A percentile compares a stretch with the other conserved stretches of the same genome.
These are phyloP conservation scores for Mormyrus proboscirostris DNA, from an alignment of 2,797 vertebrate genomes.

Conservation along the genomic window DNA sequence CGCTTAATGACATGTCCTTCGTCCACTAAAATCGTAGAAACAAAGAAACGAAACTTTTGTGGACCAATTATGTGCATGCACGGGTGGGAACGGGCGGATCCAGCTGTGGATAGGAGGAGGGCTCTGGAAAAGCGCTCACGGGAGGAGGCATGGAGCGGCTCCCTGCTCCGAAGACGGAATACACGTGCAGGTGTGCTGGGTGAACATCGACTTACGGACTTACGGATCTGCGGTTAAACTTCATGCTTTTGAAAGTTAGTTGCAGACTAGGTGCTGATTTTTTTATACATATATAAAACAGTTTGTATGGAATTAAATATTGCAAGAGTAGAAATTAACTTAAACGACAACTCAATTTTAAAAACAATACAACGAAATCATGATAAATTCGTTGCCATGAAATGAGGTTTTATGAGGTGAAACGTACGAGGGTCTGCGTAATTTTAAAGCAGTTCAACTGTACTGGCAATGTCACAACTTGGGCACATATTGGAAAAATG, in stretches of 20 bases:
- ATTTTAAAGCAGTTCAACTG: not conserved
- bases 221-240: not conserved
- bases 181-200: not conserved
- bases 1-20: constrained; percentile 45
- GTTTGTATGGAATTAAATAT: not conserved
- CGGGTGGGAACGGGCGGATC: not conserved
- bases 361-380: not conserved
- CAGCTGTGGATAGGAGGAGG: not conserved
- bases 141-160: not conserved
- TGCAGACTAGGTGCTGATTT: not conserved
- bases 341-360: not conserved
- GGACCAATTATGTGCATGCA: not conserved
- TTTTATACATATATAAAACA: not conserved
- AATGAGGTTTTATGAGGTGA: not conserved
- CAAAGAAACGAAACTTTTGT: not conserved
- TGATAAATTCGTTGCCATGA: not conserved
- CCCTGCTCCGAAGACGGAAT: not conserved
- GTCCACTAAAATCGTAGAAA: constrained; percentile 33
- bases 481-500: not conserved
- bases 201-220: not conserved
- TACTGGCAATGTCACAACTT: not conserved
- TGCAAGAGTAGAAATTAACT: not conserved
- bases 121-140: not conserved
- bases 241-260: not conserved
- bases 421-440: not conserved